phyloP scores from a whole-genome alignment of 2,888 invertebrate genomes.

The Andrena hattorfiana region DNA sequence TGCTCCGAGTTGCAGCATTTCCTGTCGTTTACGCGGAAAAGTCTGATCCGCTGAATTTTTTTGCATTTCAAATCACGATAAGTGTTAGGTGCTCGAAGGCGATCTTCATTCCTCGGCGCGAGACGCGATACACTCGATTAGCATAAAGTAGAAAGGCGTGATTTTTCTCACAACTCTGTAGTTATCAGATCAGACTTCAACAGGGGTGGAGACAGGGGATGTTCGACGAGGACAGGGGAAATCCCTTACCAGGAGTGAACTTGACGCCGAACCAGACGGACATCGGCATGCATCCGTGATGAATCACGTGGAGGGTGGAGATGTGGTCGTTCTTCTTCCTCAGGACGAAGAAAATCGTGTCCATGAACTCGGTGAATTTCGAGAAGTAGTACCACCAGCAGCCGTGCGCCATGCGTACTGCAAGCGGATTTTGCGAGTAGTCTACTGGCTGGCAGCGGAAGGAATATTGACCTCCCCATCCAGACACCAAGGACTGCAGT shows the following conservation, averaged over 20 bases:
- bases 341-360: conserved; percentile 97
- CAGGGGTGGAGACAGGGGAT: no score
- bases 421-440: conserved; percentile 89
- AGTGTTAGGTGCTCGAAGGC: no score
- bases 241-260: conserved; percentile 91
- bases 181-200: no score
- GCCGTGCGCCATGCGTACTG: conserved; percentile 91
- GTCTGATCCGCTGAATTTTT: no score
- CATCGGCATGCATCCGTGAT: conserved; percentile 98
- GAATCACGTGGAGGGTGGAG: conserved; percentile 96
- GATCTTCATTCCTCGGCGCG: no score
- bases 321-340: conserved; percentile 97
- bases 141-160: no score
- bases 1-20: no score
- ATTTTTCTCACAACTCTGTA: no score
- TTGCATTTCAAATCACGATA: no score
- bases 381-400: conserved; percentile 98
- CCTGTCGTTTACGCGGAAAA: no score
- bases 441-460: conserved; percentile 93
- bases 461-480: conserved; percentile 91
- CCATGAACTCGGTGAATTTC: conserved; percentile 97
- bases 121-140: no score
- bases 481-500: conserved; percentile 86
- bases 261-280: conserved; percentile 97
- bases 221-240: neutral